Conservation (phyloP, 2,888 invertebrate genomes). For the Micoletzkya japonica region DNA sequence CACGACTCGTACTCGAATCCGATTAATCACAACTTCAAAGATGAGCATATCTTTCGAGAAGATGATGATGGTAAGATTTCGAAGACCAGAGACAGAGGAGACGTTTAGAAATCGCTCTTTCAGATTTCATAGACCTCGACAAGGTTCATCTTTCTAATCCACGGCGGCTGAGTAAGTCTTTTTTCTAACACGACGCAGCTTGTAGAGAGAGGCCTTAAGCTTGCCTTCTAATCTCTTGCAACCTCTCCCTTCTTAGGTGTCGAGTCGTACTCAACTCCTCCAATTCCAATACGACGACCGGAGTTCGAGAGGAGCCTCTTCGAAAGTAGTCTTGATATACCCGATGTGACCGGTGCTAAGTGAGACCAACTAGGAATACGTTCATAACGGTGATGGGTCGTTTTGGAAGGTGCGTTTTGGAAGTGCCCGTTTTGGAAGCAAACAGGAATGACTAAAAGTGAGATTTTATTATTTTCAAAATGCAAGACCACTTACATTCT, state of each 20-base stretch:
- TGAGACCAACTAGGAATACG: no score
- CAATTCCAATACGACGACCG: neutral
- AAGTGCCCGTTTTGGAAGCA: no score
- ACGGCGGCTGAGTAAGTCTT: constrained; percentile 20
- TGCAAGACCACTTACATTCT: no score
- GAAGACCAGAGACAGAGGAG: neutral
- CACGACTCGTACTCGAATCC: constrained; percentile 9
- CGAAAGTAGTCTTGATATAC: constrained; percentile 22
- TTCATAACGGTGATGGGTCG: no score
- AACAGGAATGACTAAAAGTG: no score
- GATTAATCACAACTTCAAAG: neutral
- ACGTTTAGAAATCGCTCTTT: neutral
- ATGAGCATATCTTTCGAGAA: constrained; percentile 4
- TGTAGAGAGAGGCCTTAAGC: neutral
- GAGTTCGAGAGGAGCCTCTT: constrained; percentile 22
- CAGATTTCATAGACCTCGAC: constrained; percentile 16
- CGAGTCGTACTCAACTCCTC: constrained; percentile 4
- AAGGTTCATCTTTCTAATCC: constrained; percentile 4
- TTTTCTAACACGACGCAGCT: neutral
- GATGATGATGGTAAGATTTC: constrained; percentile 9
- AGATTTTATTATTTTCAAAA: no score
- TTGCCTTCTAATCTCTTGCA: neutral
- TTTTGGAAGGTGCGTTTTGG: no score
- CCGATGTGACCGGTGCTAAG: neutral
- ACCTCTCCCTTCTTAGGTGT: neutral